These are phyloP conservation scores for Latrodectus elegans DNA, from an alignment of 2,888 invertebrate genomes.

Conservation along the genomic window DNA sequence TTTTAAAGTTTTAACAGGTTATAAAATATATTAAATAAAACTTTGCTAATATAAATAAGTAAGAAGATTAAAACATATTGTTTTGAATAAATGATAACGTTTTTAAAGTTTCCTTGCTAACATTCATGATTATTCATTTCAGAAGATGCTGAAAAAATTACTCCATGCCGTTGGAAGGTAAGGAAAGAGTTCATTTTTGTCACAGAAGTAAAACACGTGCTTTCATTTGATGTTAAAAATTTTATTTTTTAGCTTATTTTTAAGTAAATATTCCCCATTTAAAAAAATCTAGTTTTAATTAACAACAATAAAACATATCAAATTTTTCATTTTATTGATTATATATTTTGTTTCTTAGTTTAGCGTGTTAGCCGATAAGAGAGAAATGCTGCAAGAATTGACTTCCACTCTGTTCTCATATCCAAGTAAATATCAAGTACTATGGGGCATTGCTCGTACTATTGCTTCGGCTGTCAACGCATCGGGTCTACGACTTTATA, in stretches of 20 bases:
- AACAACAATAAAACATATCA: too few relatives aligned
- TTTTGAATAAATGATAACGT: too few relatives aligned
- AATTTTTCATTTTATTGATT: neutral
- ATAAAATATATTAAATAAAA: too few relatives aligned
- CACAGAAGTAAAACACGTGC: neutral
- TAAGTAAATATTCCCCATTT: neutral
- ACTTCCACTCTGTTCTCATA: constrained; percentile 79
- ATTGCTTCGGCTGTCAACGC: constrained; percentile 82
- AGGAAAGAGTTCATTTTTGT: too few relatives aligned
- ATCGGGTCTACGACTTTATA: constrained; percentile 81
- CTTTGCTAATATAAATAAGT: too few relatives aligned
- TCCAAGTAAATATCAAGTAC: constrained; percentile 80
- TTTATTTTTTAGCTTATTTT: constrained; percentile 11
- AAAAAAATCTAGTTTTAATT: neutral
- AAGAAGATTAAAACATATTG: too few relatives aligned
- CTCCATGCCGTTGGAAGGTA: too few relatives aligned
- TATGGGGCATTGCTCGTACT: constrained; percentile 82
- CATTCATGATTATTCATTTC: too few relatives aligned
- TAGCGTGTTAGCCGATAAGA: constrained; percentile 81
- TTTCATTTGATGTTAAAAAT: neutral
- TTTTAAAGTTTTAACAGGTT: too few relatives aligned
- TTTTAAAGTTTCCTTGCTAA: neutral
- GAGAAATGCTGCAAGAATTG: constrained; percentile 80
- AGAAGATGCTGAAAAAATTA: too few relatives aligned
- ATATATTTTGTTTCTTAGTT: constrained; percentile 74